Percentiles rank a stretch among this genome's conserved stretches.
phyloP scores from a whole-genome alignment of 2,797 vertebrate genomes.

The Parauchenoglanis punctatus region DNA sequence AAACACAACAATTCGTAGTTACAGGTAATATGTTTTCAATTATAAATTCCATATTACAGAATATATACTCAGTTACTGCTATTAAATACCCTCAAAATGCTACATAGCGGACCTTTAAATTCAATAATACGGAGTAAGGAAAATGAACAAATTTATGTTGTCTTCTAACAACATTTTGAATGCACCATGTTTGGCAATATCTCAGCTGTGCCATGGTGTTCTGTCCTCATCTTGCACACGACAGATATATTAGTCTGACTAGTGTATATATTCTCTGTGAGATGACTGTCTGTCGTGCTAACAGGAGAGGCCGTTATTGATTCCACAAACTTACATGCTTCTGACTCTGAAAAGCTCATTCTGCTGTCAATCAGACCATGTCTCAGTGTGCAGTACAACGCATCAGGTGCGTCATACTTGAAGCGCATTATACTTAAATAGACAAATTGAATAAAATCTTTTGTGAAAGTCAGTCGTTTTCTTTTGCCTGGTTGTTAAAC shows the following conservation, averaged over 20 bases:
- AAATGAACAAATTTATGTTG: too few relatives aligned
- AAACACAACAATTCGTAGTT: too few relatives aligned
- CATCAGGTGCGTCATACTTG: neutral
- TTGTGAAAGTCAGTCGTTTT: neutral
- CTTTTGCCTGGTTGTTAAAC: neutral
- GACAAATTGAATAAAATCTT: neutral
- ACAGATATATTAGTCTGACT: neutral
- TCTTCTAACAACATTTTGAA: neutral
- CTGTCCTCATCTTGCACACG: neutral
- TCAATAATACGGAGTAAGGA: too few relatives aligned
- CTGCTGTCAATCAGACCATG: too few relatives aligned
- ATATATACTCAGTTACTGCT: too few relatives aligned
- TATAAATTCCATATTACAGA: too few relatives aligned
- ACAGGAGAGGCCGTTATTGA: neutral
- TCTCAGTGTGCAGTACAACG: too few relatives aligned
- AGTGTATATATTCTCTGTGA: neutral
- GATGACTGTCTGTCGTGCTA: neutral
- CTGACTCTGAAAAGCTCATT: neutral
- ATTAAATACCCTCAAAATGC: too few relatives aligned
- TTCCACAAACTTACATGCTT: neutral
- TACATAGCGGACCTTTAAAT: too few relatives aligned
- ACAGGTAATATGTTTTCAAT: too few relatives aligned
- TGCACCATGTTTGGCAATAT: neutral
- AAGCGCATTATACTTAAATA: neutral
- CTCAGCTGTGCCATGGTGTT: neutral